Base-by-base conservation (phyloP, 2,888 invertebrate genomes). In the Hybos culiciformis region DNA sequence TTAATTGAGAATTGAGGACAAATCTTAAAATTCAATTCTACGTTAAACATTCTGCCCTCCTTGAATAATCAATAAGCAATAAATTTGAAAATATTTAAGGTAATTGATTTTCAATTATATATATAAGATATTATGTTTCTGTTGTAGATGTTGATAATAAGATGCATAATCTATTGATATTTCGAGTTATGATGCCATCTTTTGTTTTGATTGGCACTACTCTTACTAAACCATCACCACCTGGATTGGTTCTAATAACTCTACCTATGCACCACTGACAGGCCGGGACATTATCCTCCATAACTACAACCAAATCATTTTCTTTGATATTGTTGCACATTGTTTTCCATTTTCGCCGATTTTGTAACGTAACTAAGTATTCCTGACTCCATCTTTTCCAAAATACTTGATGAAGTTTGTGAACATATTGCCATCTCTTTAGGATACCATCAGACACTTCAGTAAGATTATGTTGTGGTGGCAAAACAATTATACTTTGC, bases 341-440 rank as follows among this genome's bases (percentile, higher is more conserved):
- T 11, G 34, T 19, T 4, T 41, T 21, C 57, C 57, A 58, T 42
- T 58, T 56, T 3, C 46, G 34, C n/a, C 56, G 33, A 17, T 50
- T 37, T 40, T 55, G 56, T 11, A 60, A 48, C 7, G 45, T 38
- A 15, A 39, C 38, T 0, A 57, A 39, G 44, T 57, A 58, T 26
- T 57, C 56, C 39, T 42, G 41, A 29, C 45, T 41, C 53, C 54
- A 57, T 7, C 47, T 43, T 23, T 47, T 49, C 58, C 48, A 58
- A 23, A 52, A 55, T 8, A 48, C 45, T 37, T 55, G 54, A 4
- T 48, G 47, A 37, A 56, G 37, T 6, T 46, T 46, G 39, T 55
- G 54, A 6, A 53, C 29, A 9, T 48, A 41, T 41, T 58, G 52
- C 55, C 57, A 62, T 15, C 53, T 46, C 48, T 18, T 48, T 44